Base-by-base conservation (phyloP, 2,113 vertebrate genomes). In the Uropsilus gracilis region DNA sequence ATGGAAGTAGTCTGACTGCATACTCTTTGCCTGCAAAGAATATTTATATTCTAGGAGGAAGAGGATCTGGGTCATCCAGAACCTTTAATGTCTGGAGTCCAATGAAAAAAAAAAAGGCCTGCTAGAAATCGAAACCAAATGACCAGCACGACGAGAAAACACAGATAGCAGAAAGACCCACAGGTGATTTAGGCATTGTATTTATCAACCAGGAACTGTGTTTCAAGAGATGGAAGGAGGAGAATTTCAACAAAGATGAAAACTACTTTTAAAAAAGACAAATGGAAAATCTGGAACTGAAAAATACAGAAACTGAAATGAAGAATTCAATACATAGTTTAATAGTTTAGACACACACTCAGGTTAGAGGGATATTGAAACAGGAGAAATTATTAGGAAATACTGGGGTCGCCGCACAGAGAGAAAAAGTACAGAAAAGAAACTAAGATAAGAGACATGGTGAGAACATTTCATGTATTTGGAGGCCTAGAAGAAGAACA, bases 171-270 rank as follows among this genome's bases (percentile, higher is more conserved):
- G 59, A 85, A 91, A 81, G 37, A 48, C 53, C 5, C 20, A 81
- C 22, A 71, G 50, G 24, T 64, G 44, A 89, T 57, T 75, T 34
- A 69, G 72, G 26, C 55, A 73, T 32, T 71, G 50, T 50, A 30
- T 37, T 94, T 93, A 32, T 13, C 55, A 68, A 16, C 53, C 13
- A 34, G 59, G 46, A 63, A 32, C 72, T 69, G 0, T 73, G 42
- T 87, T 87, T 88, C 26, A 66, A 34, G 81, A 87, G n/a, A n/a
- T n/a, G n/a, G n/a, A 95, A 77, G 22, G 46, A 32, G 73, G 44
- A 91, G 28, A 57, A 84, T 85, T 68, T 87, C 39, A 73, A 44
- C 30, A 92, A 59, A 92, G 71, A 78, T 7, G n/a, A 71, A 73
- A 48, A 73, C 76, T 95, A 39, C 26, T 88, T 86, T 92, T 5